These are phyloP conservation scores for Helarctos malayanus DNA, from an alignment of 2,797 vertebrate species.

Conservation along the genomic window DNA sequence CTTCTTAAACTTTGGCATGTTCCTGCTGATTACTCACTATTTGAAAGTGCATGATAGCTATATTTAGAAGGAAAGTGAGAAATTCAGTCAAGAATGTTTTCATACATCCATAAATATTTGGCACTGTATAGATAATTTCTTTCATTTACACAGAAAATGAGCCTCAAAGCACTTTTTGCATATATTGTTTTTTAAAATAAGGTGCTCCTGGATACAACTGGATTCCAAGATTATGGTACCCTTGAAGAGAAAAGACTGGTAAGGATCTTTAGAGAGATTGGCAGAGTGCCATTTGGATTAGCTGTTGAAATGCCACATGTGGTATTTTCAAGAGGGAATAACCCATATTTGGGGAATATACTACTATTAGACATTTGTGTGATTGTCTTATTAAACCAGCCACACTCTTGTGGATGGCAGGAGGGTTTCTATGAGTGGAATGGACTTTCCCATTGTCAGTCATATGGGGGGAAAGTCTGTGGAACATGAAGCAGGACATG, in stretches of 20 bases:
- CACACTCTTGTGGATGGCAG: background rate
- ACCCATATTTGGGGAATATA: background rate
- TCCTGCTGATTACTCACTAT: conserved; percentile 57
- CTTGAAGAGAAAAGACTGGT: background rate
- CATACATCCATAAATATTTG: conserved; percentile 68
- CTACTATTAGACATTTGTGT: background rate
- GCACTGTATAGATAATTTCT: background rate
- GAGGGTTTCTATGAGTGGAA: background rate
- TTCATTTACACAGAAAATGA: conserved; percentile 46
- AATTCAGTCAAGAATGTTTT: conserved; percentile 70
- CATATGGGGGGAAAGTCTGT: background rate
- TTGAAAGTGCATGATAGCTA: conserved; percentile 53
- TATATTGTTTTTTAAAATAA: conserved; percentile 50
- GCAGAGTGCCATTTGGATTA: background rate
- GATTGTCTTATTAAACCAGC: background rate
- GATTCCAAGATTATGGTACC: background rate
- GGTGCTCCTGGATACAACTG: background rate
- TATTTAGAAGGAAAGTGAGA: conserved; percentile 71
- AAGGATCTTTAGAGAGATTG: background rate
- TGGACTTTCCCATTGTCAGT: background rate
- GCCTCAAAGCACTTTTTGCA: background rate
- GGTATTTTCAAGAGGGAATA: conserved; percentile 47
- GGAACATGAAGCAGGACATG: background rate
- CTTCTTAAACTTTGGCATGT: conserved; percentile 63
- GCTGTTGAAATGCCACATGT: background rate